Conservation (phyloP, 2,888 invertebrate genomes). For the Parnassius mnemosyne region DNA sequence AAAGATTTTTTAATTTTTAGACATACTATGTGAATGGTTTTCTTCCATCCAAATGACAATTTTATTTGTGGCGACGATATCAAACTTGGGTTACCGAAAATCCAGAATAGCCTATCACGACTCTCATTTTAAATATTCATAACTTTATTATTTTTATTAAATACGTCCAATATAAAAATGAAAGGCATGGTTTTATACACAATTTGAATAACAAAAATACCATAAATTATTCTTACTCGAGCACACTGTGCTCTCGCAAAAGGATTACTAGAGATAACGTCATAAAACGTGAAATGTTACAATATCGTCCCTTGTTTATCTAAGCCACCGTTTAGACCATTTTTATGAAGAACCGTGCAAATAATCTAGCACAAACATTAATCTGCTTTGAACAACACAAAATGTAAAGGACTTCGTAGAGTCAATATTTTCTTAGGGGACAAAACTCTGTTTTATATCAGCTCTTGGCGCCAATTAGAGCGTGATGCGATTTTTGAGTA, state of each 20-base stretch:
- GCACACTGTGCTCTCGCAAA: conserved; percentile 34
- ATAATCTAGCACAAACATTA: conserved; percentile 76
- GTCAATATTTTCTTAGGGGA: conserved; percentile 77
- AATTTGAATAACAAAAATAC: conserved; percentile 21
- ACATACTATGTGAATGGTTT: no score
- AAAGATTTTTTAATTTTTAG: no score
- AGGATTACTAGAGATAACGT: conserved; percentile 58
- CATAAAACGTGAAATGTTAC: conserved; percentile 58
- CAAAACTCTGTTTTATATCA: conserved; percentile 54
- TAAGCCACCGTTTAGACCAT: conserved; percentile 64
- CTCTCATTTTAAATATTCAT: no score
- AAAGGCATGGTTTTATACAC: neutral
- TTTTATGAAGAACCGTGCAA: conserved; percentile 78
- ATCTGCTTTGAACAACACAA: conserved; percentile 77
- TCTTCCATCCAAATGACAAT: no score
- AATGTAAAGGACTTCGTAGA: conserved; percentile 67
- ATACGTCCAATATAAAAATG: no score
- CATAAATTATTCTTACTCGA: conserved; percentile 33
- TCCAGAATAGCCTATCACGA: no score
- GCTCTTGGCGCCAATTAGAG: conserved; percentile 72
- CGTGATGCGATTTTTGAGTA: conserved; percentile 75
- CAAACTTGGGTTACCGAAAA: no score
- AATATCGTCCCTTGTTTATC: conserved; percentile 62
- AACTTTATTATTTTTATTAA: no score
- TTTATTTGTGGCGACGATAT: no score